These are phyloP conservation scores for Metopia argyrocephala DNA, from an alignment of 2,888 invertebrate species.

Conservation along the genomic window DNA sequence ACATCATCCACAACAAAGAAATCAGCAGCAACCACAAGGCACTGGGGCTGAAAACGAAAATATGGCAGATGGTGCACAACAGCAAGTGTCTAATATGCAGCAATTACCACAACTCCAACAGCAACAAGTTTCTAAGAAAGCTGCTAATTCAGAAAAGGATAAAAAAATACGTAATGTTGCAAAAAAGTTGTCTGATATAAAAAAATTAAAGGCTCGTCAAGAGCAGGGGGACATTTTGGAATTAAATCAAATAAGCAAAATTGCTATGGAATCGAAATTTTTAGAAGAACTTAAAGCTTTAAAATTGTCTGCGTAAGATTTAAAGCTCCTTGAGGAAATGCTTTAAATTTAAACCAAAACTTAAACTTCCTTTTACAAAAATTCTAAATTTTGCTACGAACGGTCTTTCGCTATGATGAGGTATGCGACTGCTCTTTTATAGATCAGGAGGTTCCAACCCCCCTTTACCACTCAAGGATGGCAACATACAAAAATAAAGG, in stretches of 20 bases:
- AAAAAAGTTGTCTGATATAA: conserved; percentile 94
- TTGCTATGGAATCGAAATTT: conserved; percentile 87
- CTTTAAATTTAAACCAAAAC: background rate
- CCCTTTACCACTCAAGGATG: no score
- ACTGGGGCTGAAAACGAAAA: conserved; percentile 37
- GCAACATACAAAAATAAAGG: no score
- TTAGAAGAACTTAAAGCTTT: conserved; percentile 87
- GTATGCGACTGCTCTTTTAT: no score
- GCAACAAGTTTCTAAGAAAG: conserved; percentile 58
- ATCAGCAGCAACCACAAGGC: conserved; percentile 15
- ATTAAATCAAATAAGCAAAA: conserved; percentile 92
- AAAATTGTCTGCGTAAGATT: conserved; percentile 70
- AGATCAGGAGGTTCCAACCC: no score
- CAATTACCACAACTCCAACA: conserved; percentile 27
- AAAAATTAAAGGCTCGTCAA: conserved; percentile 90
- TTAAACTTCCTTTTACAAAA: background rate
- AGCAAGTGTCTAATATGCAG: conserved; percentile 24
- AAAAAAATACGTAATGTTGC: conserved; percentile 91
- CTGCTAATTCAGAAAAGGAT: conserved; percentile 89
- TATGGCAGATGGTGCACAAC: conserved; percentile 28
- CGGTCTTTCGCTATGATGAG: no score
- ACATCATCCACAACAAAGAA: conserved; percentile 43
- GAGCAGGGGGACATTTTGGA: conserved; percentile 90
- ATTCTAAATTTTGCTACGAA: background rate
- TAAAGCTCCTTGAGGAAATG: background rate